Percentiles rank a stretch among this genome's conserved stretches.
Conservation (phyloP, 1,140 invertebrate genomes). For the Pomacea maculata region DNA sequence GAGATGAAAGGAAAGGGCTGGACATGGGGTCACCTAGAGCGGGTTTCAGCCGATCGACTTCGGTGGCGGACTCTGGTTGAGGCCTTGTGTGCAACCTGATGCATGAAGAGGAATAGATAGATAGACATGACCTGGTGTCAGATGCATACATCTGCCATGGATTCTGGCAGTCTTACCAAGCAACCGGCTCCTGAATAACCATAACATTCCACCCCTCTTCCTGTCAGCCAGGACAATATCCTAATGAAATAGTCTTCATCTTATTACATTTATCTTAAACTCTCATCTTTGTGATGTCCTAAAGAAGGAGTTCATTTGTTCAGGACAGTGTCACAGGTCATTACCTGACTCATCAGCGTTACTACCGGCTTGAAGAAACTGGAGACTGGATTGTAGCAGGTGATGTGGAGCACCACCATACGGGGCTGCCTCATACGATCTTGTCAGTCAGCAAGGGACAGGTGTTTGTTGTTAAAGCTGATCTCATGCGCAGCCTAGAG, state of each 20-base stretch:
- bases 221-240: no score
- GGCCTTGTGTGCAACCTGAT: no score
- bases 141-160: no score
- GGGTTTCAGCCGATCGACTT: no score
- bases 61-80: no score
- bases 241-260: no score
- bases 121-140: no score
- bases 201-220: background rate
- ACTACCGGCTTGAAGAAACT: conserved; percentile 15
- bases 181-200: no score
- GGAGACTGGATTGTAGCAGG: conserved; percentile 9
- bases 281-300: background rate
- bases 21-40: no score
- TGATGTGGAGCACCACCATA: conserved; percentile 12
- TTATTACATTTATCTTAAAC: no score
- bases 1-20: no score
- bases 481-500: conserved; percentile 17
- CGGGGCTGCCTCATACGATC: conserved; percentile 5
- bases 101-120: no score
- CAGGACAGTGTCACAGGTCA: conserved; percentile 2
- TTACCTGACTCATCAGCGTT: conserved; percentile 16
- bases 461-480: conserved; percentile 23
- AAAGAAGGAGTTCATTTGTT: background rate
- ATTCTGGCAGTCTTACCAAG: background rate
- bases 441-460: background rate